Conservation (phyloP, 64 coral and sea anemone species). For the Hydrozoanthus tunicans region DNA sequence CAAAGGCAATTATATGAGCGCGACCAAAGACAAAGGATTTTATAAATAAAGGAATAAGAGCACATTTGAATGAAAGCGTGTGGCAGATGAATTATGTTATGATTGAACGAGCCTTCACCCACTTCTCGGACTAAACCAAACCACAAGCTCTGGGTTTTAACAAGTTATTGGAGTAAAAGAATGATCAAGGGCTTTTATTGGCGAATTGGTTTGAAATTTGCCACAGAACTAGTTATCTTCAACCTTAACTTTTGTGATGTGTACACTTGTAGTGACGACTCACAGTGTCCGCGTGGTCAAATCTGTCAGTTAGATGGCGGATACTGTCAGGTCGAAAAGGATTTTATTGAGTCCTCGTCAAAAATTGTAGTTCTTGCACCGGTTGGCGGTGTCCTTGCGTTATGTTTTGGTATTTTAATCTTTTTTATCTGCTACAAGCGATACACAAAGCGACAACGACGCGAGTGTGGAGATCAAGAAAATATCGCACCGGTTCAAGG, state of each 20-base stretch:
- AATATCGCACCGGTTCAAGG: background rate
- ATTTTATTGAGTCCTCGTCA: background rate
- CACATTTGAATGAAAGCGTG: background rate
- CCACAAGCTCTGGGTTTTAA: background rate
- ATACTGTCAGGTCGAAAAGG: conserved; percentile 20
- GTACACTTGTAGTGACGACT: conserved; percentile 9
- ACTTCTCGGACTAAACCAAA: background rate
- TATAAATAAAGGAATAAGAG: conserved; percentile 17
- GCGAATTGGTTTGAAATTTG: background rate
- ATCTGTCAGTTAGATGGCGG: conserved; percentile 11
- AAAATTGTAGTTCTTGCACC: background rate
- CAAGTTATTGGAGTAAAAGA: background rate
- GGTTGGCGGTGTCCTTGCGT: background rate
- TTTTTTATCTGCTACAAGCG: conserved; percentile 39
- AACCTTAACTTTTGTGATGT: background rate
- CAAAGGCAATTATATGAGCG: background rate
- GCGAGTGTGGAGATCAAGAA: background rate
- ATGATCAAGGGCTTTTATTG: background rate
- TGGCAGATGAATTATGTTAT: conserved; percentile 16
- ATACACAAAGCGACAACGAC: background rate
- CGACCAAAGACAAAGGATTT: conserved; percentile 39
- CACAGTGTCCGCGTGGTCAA: conserved; percentile 49
- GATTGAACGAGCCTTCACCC: background rate
- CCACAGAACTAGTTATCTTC: conserved; percentile 6
- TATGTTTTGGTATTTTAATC: conserved; percentile 21